phyloP scores from a whole-genome alignment of 2,888 invertebrate genomes.

The Drosophila demipolita region DNA sequence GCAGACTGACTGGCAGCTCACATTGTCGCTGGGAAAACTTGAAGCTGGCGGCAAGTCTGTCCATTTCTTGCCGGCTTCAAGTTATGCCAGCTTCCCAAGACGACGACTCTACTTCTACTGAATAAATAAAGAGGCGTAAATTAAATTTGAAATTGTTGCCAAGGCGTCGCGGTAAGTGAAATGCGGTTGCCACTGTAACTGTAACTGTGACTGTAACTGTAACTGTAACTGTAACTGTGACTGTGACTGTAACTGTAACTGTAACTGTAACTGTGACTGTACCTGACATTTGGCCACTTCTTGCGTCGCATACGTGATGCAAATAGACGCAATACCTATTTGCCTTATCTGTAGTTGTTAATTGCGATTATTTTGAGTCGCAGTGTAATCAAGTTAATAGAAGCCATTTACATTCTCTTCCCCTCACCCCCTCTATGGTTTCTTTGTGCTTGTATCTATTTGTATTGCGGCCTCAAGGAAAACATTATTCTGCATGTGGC shows the following conservation, averaged over 20 bases:
- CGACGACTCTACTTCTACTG: conserved; percentile 42
- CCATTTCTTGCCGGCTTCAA: background rate
- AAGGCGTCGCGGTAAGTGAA: conserved; percentile 6
- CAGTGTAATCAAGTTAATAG: conserved; percentile 35
- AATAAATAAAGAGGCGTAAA: conserved; percentile 73
- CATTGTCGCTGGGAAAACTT: conserved; percentile 30
- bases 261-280: background rate
- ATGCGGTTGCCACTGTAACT: background rate
- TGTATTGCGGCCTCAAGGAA: background rate
- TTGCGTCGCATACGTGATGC: conserved; percentile 30
- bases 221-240: background rate
- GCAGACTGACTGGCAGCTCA: conserved; percentile 1
- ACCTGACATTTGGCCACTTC: background rate
- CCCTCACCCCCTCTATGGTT: background rate
- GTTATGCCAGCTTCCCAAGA: conserved; percentile 29
- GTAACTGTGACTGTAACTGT: background rate
- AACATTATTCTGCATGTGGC: conserved; percentile 1
- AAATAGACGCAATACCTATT: conserved; percentile 15
- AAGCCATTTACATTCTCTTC: background rate
- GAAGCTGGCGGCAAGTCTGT: conserved; percentile 2
- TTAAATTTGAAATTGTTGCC: conserved; percentile 68
- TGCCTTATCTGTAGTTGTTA: conserved; percentile 24
- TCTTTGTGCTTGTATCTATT: background rate
- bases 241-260: background rate
- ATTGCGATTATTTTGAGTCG: conserved; percentile 40